Evolutionary conservation across 2,113 vertebrate species (phyloP), one percentile per base, ranked within the genome.

Genomic region (Psittacula cyanocephala): DNA sequence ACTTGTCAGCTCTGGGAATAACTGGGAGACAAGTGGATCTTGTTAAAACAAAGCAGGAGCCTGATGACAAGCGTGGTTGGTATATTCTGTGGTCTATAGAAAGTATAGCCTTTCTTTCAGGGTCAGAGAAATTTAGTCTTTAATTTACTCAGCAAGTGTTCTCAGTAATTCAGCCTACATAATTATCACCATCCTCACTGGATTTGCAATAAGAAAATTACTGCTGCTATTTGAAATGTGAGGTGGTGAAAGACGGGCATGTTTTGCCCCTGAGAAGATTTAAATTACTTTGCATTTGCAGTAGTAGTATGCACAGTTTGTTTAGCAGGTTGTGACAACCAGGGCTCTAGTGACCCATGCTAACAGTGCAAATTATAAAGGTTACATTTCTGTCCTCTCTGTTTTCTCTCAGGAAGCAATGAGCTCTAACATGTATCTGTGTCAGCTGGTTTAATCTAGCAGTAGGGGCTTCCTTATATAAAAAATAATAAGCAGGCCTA

Each of bases 11-110:
- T 57, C 97, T 99, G 29, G 99, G 99, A 88, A 99, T 99, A 96
- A 98, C 97, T 27, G 99, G 99, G 31, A 99, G 99, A 77, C 99
- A 99, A 68, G 99, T 99, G 57, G 99, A 99, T 96, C 98, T 99
- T 80, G 98, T 99, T 70, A 99, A 99, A 97, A 98, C 99, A 91
- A 99, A 98, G 70, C 97, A 98, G 41, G 99, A 99, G 65, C 91
- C 97, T 14, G 99, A 99, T 81, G 99, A 99, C 94, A 99, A 99
- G 96, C 98, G 99, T 97, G 98, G 99, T 99, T 88, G 74, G 97
- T 98, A 72, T 63, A 43, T 88, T 70, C 85, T 74, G 31, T 68
- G 20, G 39, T 85, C 71, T 53, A 4, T 79, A n/a, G 39, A 22
- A 95, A 81, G 11, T 79, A 53, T 25, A 89, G 47, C 49, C 35